Conservation (phyloP, 2,113 vertebrate species). For the Takifugu flavidus region DNA sequence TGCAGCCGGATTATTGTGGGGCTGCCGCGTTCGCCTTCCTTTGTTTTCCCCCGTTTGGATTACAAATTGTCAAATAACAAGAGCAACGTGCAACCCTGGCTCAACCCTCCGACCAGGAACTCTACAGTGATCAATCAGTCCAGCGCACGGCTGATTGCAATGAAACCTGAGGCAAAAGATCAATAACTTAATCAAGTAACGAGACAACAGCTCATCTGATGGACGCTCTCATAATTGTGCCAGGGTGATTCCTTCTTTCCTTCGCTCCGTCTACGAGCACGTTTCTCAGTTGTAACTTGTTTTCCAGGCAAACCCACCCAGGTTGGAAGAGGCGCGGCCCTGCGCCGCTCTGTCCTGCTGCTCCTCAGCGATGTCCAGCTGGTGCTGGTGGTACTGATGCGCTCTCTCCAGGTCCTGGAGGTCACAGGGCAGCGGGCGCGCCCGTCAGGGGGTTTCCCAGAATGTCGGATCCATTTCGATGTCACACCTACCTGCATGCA, state of each 20-base stretch:
- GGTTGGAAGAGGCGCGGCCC: conserved; percentile 92
- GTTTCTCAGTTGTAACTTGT: background rate
- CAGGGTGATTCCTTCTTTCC: too few species aligned
- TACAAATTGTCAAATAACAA: background rate
- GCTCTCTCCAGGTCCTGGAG: conserved; percentile 87
- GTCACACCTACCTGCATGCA: conserved; percentile 83
- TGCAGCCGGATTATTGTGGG: background rate
- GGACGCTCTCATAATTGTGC: background rate
- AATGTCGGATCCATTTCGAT: background rate
- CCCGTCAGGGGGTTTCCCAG: background rate
- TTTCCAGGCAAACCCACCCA: conserved; percentile 76
- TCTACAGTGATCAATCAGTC: too few species aligned
- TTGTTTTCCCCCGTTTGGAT: background rate
- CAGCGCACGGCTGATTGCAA: too few species aligned
- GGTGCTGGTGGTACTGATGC: conserved; percentile 89
- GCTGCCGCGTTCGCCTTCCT: background rate
- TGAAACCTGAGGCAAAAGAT: too few species aligned
- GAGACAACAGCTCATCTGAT: too few species aligned
- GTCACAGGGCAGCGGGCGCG: background rate
- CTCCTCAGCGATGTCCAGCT: conserved; percentile 85
- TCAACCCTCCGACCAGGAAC: too few species aligned
- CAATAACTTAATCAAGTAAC: too few species aligned
- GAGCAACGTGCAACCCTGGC: too few species aligned
- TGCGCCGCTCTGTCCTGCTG: conserved; percentile 90
- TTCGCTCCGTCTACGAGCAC: too few species aligned